Evolutionary conservation across 1,140 invertebrate genomes (phyloP).

Genomic region (Caerostris darwini): DNA sequence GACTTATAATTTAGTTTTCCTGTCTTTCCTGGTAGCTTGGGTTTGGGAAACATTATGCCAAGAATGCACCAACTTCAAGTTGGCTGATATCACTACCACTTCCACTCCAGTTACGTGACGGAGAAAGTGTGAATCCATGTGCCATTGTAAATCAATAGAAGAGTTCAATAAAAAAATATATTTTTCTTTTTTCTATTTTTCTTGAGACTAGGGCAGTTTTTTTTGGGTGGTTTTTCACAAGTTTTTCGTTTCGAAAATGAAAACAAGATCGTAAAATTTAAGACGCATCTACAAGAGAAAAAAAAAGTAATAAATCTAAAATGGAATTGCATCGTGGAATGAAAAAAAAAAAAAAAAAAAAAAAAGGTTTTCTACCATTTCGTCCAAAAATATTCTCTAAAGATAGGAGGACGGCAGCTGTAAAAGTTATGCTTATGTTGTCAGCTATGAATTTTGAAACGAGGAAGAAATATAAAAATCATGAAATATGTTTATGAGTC

Average conservation of each 20-base stretch:
- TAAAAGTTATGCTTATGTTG: conserved; percentile 24
- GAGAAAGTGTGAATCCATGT: conserved; percentile 43
- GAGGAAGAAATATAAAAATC: background rate
- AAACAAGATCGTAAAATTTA: conserved; percentile 35
- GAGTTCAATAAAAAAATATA: conserved; percentile 14
- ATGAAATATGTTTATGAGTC: conserved; percentile 22
- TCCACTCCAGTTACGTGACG: conserved; percentile 44
- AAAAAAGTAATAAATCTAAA: background rate
- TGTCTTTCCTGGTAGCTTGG: conserved; percentile 22
- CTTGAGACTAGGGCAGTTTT: background rate
- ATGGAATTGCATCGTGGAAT: background rate
- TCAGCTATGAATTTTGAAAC: conserved; percentile 23
- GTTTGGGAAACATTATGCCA: conserved; percentile 46
- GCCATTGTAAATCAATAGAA: conserved; percentile 55
- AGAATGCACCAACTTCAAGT: background rate
- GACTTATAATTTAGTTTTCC: conserved; percentile 67
- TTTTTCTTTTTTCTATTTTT: background rate
- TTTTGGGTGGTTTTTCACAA: background rate
- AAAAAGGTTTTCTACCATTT: background rate
- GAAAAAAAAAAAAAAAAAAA: background rate
- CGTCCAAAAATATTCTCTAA: background rate
- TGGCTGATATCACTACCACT: conserved; percentile 19
- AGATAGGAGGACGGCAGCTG: conserved; percentile 21
- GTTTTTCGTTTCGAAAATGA: conserved; percentile 23
- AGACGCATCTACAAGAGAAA: background rate